These are phyloP conservation scores for Zaprionus gabonicus DNA, from an alignment of 1,140 invertebrate genomes.

Conservation along the genomic window DNA sequence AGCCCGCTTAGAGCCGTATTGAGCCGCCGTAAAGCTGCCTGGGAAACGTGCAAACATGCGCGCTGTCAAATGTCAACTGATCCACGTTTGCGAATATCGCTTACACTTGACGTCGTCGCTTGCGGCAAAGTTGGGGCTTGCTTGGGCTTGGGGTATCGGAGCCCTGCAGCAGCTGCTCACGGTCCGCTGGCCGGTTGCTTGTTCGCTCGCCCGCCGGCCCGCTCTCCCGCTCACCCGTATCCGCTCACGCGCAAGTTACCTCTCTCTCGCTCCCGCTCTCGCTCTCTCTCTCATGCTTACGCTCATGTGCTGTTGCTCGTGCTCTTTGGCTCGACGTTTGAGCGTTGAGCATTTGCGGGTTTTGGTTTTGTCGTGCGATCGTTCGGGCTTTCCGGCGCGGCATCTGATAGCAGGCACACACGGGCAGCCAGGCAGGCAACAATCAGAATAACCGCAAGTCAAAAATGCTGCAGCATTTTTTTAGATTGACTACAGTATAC, in stretches of 20 bases:
- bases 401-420: conserved; percentile 52
- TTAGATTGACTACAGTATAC: conserved; percentile 22
- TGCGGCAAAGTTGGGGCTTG: conserved; percentile 4
- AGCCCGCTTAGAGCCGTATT: conserved; percentile 10
- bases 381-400: conserved; percentile 49
- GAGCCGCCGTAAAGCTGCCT: conserved; percentile 27
- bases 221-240: neutral
- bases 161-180: conserved; percentile 7
- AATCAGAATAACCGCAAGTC: conserved; percentile 42
- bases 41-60: conserved; percentile 74
- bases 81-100: conserved; percentile 78
- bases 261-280: conserved; percentile 9
- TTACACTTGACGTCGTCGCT: conserved; percentile 61
- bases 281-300: neutral
- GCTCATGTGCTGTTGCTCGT: conserved; percentile 8
- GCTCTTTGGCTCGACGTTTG: conserved; percentile 24
- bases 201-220: neutral
- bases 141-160: neutral
- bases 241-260: conserved; percentile 5
- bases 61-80: conserved; percentile 84
- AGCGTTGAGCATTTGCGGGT: conserved; percentile 24
- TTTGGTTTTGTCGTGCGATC: conserved; percentile 43
- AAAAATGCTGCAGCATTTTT: neutral
- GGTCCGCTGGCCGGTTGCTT: conserved; percentile 14
- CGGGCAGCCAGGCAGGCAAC: conserved; percentile 20